Conservation (phyloP, 2,888 invertebrate species). For the Papilio gigon region DNA sequence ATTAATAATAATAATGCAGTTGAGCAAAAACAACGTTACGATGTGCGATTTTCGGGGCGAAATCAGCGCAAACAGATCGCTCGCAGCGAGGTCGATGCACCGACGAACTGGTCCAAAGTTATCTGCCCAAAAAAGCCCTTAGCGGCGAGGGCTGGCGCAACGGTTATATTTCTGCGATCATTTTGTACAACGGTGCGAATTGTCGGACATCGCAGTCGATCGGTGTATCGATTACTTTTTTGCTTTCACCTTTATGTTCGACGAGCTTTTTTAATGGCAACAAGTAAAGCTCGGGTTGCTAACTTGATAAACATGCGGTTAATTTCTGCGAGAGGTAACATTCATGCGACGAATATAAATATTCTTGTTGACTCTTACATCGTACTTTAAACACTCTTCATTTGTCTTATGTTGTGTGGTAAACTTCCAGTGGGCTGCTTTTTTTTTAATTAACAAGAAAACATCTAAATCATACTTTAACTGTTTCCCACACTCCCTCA, state of each 20-base stretch:
- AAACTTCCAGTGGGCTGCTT: background rate
- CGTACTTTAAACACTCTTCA: no score
- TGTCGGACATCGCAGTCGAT: slow-evolving; percentile 37
- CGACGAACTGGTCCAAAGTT: slow-evolving; percentile 71
- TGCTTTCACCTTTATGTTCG: background rate
- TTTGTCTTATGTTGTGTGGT: no score
- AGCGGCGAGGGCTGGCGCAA: slow-evolving; percentile 44
- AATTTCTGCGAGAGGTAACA: background rate
- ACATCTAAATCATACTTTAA: background rate
- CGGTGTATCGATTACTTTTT: slow-evolving; percentile 28
- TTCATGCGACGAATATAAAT: background rate
- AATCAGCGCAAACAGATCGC: slow-evolving; percentile 75
- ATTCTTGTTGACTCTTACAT: background rate
- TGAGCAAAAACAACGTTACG: slow-evolving; percentile 72
- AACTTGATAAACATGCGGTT: slow-evolving; percentile 16
- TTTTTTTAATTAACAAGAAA: background rate
- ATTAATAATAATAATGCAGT: slow-evolving; percentile 78
- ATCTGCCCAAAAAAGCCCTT: slow-evolving; percentile 75
- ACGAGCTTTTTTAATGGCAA: slow-evolving; percentile 25
- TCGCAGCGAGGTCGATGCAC: slow-evolving; percentile 61
- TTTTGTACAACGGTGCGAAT: slow-evolving; percentile 34
- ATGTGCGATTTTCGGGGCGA: slow-evolving; percentile 75
- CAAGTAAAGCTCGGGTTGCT: background rate
- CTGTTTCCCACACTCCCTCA: slow-evolving; percentile 2
- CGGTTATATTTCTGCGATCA: slow-evolving; percentile 39